Conservation (phyloP, 2,113 vertebrate genomes). For the Arizona elegans region DNA sequence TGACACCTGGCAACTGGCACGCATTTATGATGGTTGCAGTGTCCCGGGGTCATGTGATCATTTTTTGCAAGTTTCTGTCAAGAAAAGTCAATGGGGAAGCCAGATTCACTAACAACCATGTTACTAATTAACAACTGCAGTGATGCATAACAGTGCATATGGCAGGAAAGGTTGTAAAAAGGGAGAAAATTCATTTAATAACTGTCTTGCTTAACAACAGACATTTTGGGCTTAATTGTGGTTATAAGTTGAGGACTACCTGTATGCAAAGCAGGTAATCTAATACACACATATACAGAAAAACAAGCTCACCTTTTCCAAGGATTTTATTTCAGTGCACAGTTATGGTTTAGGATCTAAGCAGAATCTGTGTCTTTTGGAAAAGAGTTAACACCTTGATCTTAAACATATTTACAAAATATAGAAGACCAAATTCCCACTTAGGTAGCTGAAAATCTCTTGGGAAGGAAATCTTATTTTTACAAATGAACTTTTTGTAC, state of each 20-base stretch:
- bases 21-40: not conserved
- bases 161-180: not conserved
- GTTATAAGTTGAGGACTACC: not conserved
- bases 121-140: not conserved
- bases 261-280: not conserved
- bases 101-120: not conserved
- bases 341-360: not conserved
- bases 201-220: not conserved
- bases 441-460: not conserved
- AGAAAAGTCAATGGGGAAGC: not conserved
- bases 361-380: not conserved
- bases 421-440: not conserved
- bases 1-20: not conserved
- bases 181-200: not conserved
- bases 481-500: not conserved
- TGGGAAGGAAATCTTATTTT: not conserved
- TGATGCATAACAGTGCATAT: not conserved
- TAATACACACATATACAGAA: not conserved
- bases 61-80: not conserved
- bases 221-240: not conserved
- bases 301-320: not conserved
- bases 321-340: not conserved
- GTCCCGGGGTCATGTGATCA: not conserved
- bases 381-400: not conserved
- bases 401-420: not conserved